Percentiles rank a stretch among this genome's conserved stretches.
phyloP scores from a whole-genome alignment of 37 sponge, comb jelly and placozoan genomes.

The Beroe forskalii region DNA sequence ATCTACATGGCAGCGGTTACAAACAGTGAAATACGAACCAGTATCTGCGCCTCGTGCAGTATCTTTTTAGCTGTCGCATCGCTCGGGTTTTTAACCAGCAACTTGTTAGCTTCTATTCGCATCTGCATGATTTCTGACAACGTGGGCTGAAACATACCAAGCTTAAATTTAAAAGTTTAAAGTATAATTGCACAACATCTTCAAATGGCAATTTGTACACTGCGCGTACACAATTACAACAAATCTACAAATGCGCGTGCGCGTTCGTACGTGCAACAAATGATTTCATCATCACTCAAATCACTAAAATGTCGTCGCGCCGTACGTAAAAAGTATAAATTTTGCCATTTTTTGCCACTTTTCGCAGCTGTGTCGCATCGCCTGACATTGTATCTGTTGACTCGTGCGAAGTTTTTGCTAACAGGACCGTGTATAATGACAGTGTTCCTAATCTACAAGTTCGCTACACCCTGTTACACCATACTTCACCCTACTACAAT shows the following conservation, averaged over 20 bases:
- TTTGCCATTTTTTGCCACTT: too few species aligned
- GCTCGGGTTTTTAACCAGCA: constrained; percentile 19
- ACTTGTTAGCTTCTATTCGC: constrained; percentile 56
- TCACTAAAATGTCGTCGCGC: not conserved
- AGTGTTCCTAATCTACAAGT: too few species aligned
- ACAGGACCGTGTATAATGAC: too few species aligned
- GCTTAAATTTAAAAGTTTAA: not conserved
- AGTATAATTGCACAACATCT: not conserved
- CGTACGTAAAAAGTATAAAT: not conserved
- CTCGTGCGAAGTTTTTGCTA: too few species aligned
- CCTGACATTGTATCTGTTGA: too few species aligned
- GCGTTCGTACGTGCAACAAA: not conserved
- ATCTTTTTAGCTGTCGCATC: constrained; percentile 43
- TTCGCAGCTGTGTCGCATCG: too few species aligned
- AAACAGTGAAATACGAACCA: too few species aligned
- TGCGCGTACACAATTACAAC: too few species aligned
- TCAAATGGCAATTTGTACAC: not conserved
- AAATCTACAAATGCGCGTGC: not conserved
- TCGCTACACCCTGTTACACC: too few species aligned
- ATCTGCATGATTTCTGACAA: constrained; percentile 62
- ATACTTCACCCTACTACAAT: too few species aligned
- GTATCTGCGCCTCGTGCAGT: constrained; percentile 41
- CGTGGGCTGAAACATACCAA: not conserved
- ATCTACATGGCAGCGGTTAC: too few species aligned
- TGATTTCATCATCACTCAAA: not conserved